phyloP scores from a whole-genome alignment of 2,888 invertebrate species.

The Leptothorax acervorum region DNA sequence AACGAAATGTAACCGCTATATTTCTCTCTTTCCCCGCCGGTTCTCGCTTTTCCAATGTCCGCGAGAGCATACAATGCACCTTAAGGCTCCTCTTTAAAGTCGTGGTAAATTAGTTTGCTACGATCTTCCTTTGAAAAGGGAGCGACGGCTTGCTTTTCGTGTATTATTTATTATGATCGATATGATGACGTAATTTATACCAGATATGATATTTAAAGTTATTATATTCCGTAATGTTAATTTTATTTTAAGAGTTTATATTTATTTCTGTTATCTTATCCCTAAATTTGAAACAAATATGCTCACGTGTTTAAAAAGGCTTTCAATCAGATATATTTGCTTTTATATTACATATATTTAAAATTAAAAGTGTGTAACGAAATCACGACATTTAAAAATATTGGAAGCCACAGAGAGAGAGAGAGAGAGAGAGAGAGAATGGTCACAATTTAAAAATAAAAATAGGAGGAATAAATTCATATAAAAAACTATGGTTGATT shows the following conservation, averaged over 20 bases:
- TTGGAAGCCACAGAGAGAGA: background rate
- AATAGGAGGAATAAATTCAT: background rate
- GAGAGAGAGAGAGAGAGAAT: background rate
- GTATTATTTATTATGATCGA: slow-evolving; percentile 4
- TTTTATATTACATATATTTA: background rate
- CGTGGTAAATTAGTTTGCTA: slow-evolving; percentile 59
- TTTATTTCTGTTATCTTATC: background rate
- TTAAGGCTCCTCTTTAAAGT: slow-evolving; percentile 55
- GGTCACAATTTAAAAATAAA: background rate
- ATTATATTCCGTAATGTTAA: background rate
- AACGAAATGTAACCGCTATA: slow-evolving; percentile 10
- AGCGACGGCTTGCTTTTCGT: background rate
- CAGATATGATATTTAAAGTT: background rate
- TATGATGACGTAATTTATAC: background rate
- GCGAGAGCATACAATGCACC: slow-evolving; percentile 41
- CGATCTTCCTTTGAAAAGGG: background rate
- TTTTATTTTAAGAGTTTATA: background rate
- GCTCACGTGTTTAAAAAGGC: background rate
- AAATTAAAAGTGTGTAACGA: background rate
- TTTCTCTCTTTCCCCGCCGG: slow-evolving; percentile 18
- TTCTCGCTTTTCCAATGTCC: slow-evolving; percentile 29
- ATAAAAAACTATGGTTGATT: background rate
- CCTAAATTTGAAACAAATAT: background rate
- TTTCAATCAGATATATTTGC: background rate
- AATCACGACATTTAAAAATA: background rate